Conservation (phyloP, 2,113 vertebrate genomes). For the Trinectes maculatus region DNA sequence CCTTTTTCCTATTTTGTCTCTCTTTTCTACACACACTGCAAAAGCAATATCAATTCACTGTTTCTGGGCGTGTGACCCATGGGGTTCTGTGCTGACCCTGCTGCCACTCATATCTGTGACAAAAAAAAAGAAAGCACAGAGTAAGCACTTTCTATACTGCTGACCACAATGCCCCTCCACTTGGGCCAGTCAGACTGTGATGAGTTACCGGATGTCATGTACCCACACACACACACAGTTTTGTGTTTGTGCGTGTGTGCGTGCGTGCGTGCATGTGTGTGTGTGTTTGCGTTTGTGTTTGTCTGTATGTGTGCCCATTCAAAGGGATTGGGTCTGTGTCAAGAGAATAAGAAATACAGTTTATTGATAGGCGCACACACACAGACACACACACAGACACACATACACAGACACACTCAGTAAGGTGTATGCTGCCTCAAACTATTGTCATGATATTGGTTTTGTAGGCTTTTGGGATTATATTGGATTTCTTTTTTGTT, state of each 20-base stretch:
- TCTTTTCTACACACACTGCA: constrained; percentile 18
- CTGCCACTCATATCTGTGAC: constrained; percentile 75
- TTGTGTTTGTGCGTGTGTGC: constrained; percentile 8
- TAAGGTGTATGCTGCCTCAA: not conserved
- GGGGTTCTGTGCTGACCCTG: constrained; percentile 54
- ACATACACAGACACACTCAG: not conserved
- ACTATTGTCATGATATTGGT: constrained; percentile 47
- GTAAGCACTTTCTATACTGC: constrained; percentile 74
- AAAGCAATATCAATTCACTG: constrained; percentile 57
- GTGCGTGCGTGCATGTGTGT: not conserved
- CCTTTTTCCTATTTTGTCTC: not conserved
- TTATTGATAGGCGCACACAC: not conserved
- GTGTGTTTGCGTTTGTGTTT: not conserved
- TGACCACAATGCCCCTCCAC: constrained; percentile 70
- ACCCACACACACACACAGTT: constrained; percentile 37
- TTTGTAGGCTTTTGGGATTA: constrained; percentile 52
- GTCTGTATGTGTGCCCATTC: constrained; percentile 3
- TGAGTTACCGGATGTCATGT: constrained; percentile 66
- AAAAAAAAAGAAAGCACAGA: constrained; percentile 67
- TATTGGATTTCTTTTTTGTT: constrained; percentile 59
- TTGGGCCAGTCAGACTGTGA: constrained; percentile 57
- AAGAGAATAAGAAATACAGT: constrained; percentile 9
- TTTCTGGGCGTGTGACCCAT: constrained; percentile 63
- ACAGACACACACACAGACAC: constrained; percentile 6
- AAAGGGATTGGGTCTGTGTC: constrained; percentile 3